Percentiles rank a stretch among this genome's conserved stretches.
phyloP scores from a whole-genome alignment of 2,797 vertebrate species.

The Tadarida brasiliensis region DNA sequence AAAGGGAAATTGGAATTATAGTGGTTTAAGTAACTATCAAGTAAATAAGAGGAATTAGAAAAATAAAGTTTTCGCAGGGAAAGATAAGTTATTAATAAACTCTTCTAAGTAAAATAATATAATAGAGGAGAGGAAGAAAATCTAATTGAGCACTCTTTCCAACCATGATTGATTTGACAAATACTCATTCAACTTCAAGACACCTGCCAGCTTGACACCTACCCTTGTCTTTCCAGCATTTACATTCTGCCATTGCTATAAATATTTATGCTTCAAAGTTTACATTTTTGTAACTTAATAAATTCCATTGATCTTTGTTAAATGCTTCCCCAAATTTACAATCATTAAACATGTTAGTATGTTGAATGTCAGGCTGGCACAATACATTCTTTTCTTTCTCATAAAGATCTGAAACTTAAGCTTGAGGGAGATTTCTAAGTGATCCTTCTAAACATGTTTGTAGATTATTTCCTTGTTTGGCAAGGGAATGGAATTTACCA shows the following conservation, averaged over 20 bases:
- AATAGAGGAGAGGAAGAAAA: neutral
- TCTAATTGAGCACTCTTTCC: neutral
- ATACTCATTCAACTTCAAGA: neutral
- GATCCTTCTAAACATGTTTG: constrained; percentile 64
- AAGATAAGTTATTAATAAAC: neutral
- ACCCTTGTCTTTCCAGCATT: neutral
- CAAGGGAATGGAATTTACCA: constrained; percentile 72
- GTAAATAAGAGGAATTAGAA: constrained; percentile 44
- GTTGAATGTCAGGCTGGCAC: constrained; percentile 29
- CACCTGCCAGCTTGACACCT: neutral
- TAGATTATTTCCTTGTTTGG: constrained; percentile 77
- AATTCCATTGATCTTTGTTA: constrained; percentile 18
- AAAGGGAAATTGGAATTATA: constrained; percentile 48
- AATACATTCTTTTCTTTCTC: constrained; percentile 53
- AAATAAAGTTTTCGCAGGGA: neutral
- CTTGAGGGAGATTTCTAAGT: constrained; percentile 63
- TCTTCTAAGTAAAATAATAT: constrained; percentile 36
- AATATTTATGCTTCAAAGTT: constrained; percentile 19
- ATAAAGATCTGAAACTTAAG: constrained; percentile 61
- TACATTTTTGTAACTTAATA: constrained; percentile 14
- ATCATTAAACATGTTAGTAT: constrained; percentile 41
- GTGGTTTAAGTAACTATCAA: constrained; percentile 18
- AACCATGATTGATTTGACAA: neutral
- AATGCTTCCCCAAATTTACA: constrained; percentile 38
- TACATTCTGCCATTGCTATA: neutral